Percentiles rank a stretch among this genome's conserved stretches.
Conservation (phyloP, 2,888 invertebrate genomes). For the Hermodice carunculata region DNA sequence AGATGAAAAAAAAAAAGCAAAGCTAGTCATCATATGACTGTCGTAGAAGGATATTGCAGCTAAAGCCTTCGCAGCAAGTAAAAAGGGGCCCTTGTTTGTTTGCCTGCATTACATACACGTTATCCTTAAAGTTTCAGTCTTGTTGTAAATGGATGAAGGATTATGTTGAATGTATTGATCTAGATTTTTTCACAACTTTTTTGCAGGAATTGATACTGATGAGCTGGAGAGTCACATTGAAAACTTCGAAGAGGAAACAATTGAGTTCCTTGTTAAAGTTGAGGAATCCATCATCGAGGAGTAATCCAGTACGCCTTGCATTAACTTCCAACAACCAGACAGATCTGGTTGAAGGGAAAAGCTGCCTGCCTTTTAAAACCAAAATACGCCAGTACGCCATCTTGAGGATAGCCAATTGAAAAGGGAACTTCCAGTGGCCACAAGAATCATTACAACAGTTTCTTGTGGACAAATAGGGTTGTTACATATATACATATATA, state of each 20-base stretch:
- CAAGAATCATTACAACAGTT: too few relatives aligned
- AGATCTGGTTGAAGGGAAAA: not conserved
- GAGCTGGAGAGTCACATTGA: slow-evolving; percentile 86
- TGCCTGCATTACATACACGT: too few relatives aligned
- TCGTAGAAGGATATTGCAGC: too few relatives aligned
- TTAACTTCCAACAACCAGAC: slow-evolving; percentile 4
- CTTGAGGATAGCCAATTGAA: not conserved
- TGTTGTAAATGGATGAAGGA: not conserved
- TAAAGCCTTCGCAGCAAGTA: too few relatives aligned
- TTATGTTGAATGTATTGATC: not conserved
- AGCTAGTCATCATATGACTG: too few relatives aligned
- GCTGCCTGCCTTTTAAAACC: not conserved
- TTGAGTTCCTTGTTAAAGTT: slow-evolving; percentile 95
- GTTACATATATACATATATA: too few relatives aligned
- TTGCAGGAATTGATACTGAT: slow-evolving; percentile 91
- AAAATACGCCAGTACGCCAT: too few relatives aligned
- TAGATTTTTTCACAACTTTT: not conserved
- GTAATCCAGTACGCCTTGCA: slow-evolving; percentile 23
- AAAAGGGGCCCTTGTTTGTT: too few relatives aligned
- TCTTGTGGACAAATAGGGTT: too few relatives aligned
- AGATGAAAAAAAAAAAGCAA: too few relatives aligned
- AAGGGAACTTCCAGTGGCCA: too few relatives aligned
- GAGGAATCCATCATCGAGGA: slow-evolving; percentile 80
- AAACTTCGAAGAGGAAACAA: slow-evolving; percentile 90
- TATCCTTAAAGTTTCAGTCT: not conserved